Evolutionary conservation across 1,140 invertebrate species (phyloP).

Genomic region (Melipona quadrifasciata): DNA sequence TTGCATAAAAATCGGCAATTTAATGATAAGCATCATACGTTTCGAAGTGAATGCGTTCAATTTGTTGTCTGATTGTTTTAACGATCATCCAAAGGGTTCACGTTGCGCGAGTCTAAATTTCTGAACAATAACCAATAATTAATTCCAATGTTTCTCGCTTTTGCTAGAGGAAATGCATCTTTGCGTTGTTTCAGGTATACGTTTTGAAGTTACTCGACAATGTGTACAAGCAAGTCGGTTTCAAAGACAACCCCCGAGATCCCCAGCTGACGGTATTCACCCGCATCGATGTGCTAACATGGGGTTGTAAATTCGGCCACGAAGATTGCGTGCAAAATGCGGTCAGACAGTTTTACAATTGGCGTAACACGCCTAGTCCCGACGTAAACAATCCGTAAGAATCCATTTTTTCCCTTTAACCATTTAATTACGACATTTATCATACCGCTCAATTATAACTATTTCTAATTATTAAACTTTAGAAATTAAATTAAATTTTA

Average conservation of each 20-base stretch:
- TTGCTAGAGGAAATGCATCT: background rate
- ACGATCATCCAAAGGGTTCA: background rate
- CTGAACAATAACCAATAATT: background rate
- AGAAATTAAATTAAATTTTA: too few relatives aligned
- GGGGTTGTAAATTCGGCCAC: constrained; percentile 88
- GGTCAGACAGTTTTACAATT: constrained; percentile 86
- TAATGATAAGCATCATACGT: too few relatives aligned
- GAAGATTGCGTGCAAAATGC: constrained; percentile 87
- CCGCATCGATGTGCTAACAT: constrained; percentile 86
- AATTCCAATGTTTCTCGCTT: background rate
- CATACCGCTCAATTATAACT: too few relatives aligned
- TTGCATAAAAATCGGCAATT: too few relatives aligned
- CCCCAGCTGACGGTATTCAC: constrained; percentile 86
- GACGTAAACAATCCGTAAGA: constrained; percentile 88
- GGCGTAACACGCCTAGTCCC: constrained; percentile 86
- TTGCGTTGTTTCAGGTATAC: constrained; percentile 83
- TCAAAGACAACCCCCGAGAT: constrained; percentile 84
- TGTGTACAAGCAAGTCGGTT: constrained; percentile 86
- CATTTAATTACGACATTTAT: too few relatives aligned
- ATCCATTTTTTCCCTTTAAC: too few relatives aligned
- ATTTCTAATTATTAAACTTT: too few relatives aligned
- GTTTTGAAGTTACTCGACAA: constrained; percentile 84
- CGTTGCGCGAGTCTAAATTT: background rate
- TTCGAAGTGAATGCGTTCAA: too few relatives aligned
- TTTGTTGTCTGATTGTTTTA: too few relatives aligned